These are phyloP conservation scores for Atta colombica DNA, from an alignment of 1,140 invertebrate genomes.

Conservation along the genomic window DNA sequence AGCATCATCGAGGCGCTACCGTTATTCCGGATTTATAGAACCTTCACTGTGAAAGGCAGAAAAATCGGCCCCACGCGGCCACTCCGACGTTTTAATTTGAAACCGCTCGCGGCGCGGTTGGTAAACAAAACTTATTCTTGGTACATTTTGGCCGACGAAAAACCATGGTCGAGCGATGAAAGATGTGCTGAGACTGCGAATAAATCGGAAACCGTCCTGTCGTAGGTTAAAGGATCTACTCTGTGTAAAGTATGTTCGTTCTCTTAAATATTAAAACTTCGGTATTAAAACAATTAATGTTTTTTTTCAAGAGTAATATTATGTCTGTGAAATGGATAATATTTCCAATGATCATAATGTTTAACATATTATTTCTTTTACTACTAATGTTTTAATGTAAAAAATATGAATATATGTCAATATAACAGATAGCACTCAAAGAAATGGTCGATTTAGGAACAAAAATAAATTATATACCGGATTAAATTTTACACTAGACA, in stretches of 20 bases:
- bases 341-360: background rate
- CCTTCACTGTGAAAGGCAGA: constrained; percentile 13
- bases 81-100: constrained; percentile 54
- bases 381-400: background rate
- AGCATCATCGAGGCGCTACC: background rate
- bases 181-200: constrained; percentile 64
- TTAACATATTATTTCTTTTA: too few species aligned
- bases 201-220: constrained; percentile 67
- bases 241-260: constrained; percentile 52
- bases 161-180: constrained; percentile 53
- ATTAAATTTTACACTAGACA: background rate
- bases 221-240: constrained; percentile 44
- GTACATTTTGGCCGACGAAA: constrained; percentile 34
- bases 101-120: constrained; percentile 33
- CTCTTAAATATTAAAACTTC: constrained; percentile 64
- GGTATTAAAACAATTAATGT: too few species aligned
- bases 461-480: background rate
- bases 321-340: background rate
- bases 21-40: constrained; percentile 35
- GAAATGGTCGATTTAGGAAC: background rate
- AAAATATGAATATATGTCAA: background rate
- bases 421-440: background rate
- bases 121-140: constrained; percentile 64
- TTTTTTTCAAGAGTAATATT: background rate
- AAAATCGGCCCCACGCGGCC: constrained; percentile 43